phyloP scores from a whole-genome alignment of 2,113 vertebrate genomes.

The Neofelis nebulosa region DNA sequence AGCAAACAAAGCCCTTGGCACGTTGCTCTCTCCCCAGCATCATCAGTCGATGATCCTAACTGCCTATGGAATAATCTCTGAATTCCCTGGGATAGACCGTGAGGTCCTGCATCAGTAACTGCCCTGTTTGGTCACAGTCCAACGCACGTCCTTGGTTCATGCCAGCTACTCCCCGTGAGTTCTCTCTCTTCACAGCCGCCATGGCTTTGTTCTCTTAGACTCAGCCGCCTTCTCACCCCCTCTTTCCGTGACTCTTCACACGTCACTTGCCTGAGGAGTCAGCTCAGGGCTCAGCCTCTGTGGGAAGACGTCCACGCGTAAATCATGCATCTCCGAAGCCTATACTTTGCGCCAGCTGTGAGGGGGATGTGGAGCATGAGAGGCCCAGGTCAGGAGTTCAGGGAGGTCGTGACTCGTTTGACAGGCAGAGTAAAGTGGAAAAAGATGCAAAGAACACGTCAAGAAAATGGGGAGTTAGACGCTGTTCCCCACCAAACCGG shows the following conservation, averaged over 20 bases:
- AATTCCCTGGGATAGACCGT: not conserved
- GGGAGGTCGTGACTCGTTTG: not conserved
- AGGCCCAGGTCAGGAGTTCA: not conserved
- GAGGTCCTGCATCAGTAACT: not conserved
- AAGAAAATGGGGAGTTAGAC: not conserved
- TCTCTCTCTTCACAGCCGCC: not conserved
- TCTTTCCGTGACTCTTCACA: not conserved
- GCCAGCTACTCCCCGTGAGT: not conserved
- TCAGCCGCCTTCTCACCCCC: not conserved
- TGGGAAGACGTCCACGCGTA: rapidly evolving
- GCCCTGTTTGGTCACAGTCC: not conserved
- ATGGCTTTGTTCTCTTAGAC: not conserved
- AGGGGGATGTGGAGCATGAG: not conserved
- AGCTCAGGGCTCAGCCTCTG: not conserved
- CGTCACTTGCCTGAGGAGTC: not conserved
- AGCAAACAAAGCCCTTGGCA: constrained; percentile 26
- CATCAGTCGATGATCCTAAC: not conserved
- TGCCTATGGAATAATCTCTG: not conserved
- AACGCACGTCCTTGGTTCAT: not conserved
- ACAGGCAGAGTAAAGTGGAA: not conserved
- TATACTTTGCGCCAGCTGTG: not conserved
- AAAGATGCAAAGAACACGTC: not conserved
- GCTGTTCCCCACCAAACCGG: not conserved
- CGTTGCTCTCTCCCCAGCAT: not conserved
- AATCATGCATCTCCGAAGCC: not conserved